A percentile compares a stretch with the other conserved stretches of the same genome.
phyloP scores from a whole-genome alignment of 2,113 vertebrate genomes.

The Varanus salvator region DNA sequence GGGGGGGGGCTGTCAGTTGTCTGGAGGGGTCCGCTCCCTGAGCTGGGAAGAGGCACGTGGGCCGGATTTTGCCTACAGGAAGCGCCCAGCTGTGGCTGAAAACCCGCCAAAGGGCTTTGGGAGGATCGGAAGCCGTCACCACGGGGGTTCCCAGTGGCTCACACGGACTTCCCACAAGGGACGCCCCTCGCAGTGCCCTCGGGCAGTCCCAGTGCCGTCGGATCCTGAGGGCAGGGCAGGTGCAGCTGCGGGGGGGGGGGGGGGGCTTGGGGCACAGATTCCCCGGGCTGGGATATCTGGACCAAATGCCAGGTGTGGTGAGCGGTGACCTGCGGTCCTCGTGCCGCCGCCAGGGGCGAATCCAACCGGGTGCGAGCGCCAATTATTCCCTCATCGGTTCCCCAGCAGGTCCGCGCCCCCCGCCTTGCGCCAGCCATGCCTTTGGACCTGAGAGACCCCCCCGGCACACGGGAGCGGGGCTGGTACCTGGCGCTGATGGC shows the following conservation, averaged over 20 bases:
- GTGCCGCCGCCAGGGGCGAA: too few relatives aligned
- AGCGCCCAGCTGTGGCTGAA: too few relatives aligned
- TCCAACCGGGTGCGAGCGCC: too few relatives aligned
- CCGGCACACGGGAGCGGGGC: conserved; percentile 70
- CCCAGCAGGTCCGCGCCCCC: neutral
- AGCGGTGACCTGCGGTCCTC: neutral
- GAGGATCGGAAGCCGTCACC: too few relatives aligned
- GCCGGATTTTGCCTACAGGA: neutral
- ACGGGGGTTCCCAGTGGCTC: too few relatives aligned
- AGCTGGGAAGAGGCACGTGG: neutral
- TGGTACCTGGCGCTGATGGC: conserved; percentile 91
- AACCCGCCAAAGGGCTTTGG: too few relatives aligned
- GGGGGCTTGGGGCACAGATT: too few relatives aligned
- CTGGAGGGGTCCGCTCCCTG: neutral
- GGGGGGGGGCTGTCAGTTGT: neutral
- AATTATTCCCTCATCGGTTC: neutral
- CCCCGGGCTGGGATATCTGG: too few relatives aligned
- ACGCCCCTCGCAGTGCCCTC: too few relatives aligned
- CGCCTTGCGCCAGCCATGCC: rapidly evolving
- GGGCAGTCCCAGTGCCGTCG: neutral
- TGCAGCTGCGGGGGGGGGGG: too few relatives aligned
- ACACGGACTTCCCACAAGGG: too few relatives aligned
- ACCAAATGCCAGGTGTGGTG: neutral
- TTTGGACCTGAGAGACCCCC: conserved; percentile 77
- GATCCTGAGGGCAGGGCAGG: too few relatives aligned